Evolutionary conservation across 2,888 invertebrate species (phyloP), one percentile per base, ranked within the genome.

Genomic region (Agonopterix alstromeriana): DNA sequence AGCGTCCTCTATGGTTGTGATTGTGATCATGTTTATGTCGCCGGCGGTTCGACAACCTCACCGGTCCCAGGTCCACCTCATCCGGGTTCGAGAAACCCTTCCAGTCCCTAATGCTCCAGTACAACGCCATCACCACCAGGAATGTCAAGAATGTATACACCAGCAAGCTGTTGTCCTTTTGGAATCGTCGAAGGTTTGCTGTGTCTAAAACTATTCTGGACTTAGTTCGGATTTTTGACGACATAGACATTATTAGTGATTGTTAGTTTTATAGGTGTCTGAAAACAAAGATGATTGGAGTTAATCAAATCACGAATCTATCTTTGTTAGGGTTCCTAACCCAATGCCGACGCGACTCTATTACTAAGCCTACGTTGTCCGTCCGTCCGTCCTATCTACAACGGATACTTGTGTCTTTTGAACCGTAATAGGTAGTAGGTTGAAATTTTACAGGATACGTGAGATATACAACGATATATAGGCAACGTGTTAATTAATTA

Each of bases 11-110:
- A 5, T 40, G 40, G 4, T n/a, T 1, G 10, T 36, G 14, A 10
- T n/a, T 1, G 9, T 36, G 14, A 10, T 40, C 36, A 8, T 51
- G 17, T 3, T 48, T 36, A 35, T 54, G 56, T 2, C 59, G 57
- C 2, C 65, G 65, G 9, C 51, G 50, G 43, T 57, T 65, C 2
- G 57, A 51, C 9, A 71, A 52, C 45, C 66, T 57, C n/a, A 82
- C 60, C 7, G 68, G 55, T 2, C 83, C 84, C 7, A 83, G 65
- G 46, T 83, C 81, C 1, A 81, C 69, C 55, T 82, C 83, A 52
- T 82, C 82, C 0, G 83, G 82, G 3, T 68, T 57, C 3, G 66
- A 72, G 48, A 71, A 63, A 1, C 70, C 69, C 54, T 76, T 77
- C 82, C 77, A 82, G 53, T 77, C 71, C 38, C 67, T 73, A 1